phyloP scores from a whole-genome alignment of 2,888 invertebrate species.

The Rotaria socialis region DNA sequence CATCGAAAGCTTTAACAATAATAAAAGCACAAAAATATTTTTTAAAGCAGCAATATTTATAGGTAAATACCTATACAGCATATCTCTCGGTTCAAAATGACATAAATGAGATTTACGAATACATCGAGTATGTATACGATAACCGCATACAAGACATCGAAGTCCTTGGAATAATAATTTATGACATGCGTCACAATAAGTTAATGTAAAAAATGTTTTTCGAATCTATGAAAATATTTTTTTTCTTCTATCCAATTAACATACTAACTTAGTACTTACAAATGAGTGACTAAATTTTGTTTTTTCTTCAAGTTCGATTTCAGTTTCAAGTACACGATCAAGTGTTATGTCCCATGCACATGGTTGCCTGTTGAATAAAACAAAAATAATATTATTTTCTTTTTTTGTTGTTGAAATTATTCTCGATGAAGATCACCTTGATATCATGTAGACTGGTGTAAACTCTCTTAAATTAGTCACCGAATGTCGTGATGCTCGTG shows the following conservation, averaged over 20 bases:
- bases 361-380: not conserved
- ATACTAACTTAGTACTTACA: not conserved
- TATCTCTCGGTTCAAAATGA: not conserved
- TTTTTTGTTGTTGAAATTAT: not conserved
- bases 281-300: conserved; percentile 21
- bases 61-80: not conserved
- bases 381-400: not conserved
- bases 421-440: not conserved
- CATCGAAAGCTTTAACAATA: not conserved
- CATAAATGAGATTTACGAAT: conserved; percentile 37
- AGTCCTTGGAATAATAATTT: conserved; percentile 21
- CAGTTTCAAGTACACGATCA: not conserved
- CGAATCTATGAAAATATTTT: conserved; percentile 14
- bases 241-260: not conserved
- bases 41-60: no score
- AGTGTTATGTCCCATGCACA: conserved; percentile 28
- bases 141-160: conserved; percentile 31
- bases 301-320: conserved; percentile 22
- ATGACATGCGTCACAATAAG: conserved; percentile 35
- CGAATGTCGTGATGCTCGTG: not conserved
- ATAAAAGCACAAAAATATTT: not conserved
- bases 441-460: conserved; percentile 31
- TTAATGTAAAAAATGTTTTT: conserved; percentile 34
- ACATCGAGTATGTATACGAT: conserved; percentile 16
- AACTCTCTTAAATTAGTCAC: not conserved